These are phyloP conservation scores for Noctua fimbriata DNA, from an alignment of 2,888 invertebrate species.

Conservation along the genomic window DNA sequence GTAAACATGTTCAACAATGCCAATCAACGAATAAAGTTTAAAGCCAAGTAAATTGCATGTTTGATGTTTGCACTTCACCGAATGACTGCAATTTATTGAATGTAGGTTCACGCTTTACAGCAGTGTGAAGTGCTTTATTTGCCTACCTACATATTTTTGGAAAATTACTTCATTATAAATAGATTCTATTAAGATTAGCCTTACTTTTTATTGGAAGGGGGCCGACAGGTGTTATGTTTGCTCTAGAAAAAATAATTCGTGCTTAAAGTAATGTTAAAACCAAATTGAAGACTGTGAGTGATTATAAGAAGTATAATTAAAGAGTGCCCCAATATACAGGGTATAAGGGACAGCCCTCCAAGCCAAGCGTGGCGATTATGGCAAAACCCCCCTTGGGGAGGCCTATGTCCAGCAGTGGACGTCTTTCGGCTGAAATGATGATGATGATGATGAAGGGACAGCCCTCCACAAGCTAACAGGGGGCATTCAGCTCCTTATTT, in stretches of 20 bases:
- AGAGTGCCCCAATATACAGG: background rate
- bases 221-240: background rate
- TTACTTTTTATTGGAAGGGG: no score
- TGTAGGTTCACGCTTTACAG: slow-evolving; percentile 35
- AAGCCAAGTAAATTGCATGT: slow-evolving; percentile 45
- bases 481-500: no score
- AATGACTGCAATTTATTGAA: slow-evolving; percentile 50
- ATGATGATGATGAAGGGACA: no score
- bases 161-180: background rate
- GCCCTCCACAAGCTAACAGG: no score
- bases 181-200: background rate
- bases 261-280: background rate
- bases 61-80: slow-evolving; percentile 38
- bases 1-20: slow-evolving; percentile 50
- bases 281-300: background rate
- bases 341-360: no score
- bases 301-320: background rate
- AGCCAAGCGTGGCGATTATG: no score
- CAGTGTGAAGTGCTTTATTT: slow-evolving; percentile 31
- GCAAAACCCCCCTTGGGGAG: no score
- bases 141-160: background rate
- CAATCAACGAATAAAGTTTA: slow-evolving; percentile 50
- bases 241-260: background rate
- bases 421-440: no score
- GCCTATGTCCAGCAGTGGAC: no score